phyloP scores from a whole-genome alignment of 1,140 invertebrate genomes.

The Charaxes varanes region DNA sequence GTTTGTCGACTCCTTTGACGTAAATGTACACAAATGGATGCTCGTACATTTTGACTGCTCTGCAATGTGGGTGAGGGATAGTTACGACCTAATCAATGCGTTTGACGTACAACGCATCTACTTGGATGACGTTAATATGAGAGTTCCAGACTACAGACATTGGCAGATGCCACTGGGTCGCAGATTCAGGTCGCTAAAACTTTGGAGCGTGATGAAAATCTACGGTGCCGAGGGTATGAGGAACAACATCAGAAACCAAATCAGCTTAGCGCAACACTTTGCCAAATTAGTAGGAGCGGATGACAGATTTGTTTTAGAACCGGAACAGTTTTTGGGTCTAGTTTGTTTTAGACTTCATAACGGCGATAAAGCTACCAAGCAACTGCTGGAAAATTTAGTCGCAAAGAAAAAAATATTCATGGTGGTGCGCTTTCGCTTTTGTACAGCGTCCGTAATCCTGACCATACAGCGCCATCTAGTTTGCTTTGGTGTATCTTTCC shows the following conservation, averaged over 20 bases:
- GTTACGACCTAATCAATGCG: slow-evolving; percentile 84
- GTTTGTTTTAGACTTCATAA: slow-evolving; percentile 92
- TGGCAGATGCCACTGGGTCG: slow-evolving; percentile 96
- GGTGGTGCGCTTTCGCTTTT: too few relatives aligned
- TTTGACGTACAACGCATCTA: slow-evolving; percentile 97
- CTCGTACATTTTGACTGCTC: slow-evolving; percentile 95
- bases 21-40: slow-evolving; percentile 96
- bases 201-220: slow-evolving; percentile 94
- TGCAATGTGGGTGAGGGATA: slow-evolving; percentile 89
- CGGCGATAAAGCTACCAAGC: slow-evolving; percentile 84
- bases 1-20: slow-evolving; percentile 89
- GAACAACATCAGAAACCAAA: slow-evolving; percentile 84
- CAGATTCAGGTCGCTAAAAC: slow-evolving; percentile 92
- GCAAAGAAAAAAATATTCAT: slow-evolving; percentile 88
- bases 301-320: slow-evolving; percentile 85
- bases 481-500: too few relatives aligned
- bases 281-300: slow-evolving; percentile 81
- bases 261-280: slow-evolving; percentile 85
- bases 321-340: slow-evolving; percentile 84
- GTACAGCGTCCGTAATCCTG: too few relatives aligned
- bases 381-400: slow-evolving; percentile 84
- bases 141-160: slow-evolving; percentile 92
- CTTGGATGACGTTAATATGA: slow-evolving; percentile 79
- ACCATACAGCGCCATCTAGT: too few relatives aligned
- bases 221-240: slow-evolving; percentile 89